Percentiles rank a stretch among this genome's conserved stretches.
These are phyloP conservation scores for Callocephalon fimbriatum DNA, from an alignment of 2,113 vertebrate genomes.

Conservation along the genomic window DNA sequence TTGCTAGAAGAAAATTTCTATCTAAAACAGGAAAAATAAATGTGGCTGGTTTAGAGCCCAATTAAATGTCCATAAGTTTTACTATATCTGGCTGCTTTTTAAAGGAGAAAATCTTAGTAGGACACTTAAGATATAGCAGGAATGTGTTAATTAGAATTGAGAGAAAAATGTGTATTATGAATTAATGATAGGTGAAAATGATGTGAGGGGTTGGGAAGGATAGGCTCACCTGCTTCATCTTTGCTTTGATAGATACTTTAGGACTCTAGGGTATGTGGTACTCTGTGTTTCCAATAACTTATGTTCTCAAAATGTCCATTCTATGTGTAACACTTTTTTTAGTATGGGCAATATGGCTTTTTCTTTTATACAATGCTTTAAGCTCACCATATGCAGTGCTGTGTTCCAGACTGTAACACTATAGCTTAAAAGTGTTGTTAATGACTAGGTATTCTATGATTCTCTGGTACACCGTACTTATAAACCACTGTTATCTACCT, in stretches of 20 bases:
- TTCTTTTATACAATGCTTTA: neutral
- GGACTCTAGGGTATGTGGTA: neutral
- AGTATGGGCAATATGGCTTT: neutral
- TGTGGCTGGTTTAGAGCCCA: neutral
- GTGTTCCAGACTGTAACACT: neutral
- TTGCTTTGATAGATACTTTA: neutral
- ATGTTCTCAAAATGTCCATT: neutral
- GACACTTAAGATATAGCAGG: neutral
- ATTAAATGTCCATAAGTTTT: neutral
- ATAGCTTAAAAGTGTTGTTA: neutral
- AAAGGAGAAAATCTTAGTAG: neutral
- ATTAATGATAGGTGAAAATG: neutral
- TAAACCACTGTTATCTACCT: neutral
- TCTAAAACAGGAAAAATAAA: neutral
- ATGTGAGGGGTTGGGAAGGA: fast-evolving
- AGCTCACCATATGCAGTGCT: neutral
- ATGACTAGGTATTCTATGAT: neutral
- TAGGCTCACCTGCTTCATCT: neutral
- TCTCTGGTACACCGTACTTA: neutral
- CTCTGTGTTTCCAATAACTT: neutral
- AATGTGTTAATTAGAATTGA: neutral
- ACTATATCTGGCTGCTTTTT: neutral
- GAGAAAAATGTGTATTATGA: neutral
- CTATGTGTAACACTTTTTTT: neutral
- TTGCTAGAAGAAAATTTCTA: neutral